phyloP scores from a whole-genome alignment of 2,113 vertebrate genomes.

The Leptodactylus fuscus region DNA sequence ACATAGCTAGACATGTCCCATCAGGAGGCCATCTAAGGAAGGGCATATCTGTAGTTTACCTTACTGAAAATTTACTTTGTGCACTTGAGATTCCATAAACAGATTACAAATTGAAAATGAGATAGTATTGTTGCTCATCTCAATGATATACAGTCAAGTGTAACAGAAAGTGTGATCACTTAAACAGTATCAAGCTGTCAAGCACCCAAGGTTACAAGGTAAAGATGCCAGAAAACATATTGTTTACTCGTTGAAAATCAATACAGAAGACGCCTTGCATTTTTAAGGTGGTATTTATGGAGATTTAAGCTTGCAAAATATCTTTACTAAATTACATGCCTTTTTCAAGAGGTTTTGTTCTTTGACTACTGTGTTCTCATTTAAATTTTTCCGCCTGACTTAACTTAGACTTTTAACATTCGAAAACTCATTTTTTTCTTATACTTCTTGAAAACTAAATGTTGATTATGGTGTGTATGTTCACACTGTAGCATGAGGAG shows the following conservation, averaged over 20 bases:
- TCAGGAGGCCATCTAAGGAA: too few relatives aligned
- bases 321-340: conserved; percentile 45
- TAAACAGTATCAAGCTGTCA: conserved; percentile 10
- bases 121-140: neutral
- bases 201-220: conserved; percentile 25
- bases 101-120: conserved; percentile 22
- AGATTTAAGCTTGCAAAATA: conserved; percentile 20
- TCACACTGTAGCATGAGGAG: neutral
- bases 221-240: conserved; percentile 11
- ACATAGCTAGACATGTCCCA: too few relatives aligned
- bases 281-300: conserved; percentile 32
- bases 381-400: conserved; percentile 8
- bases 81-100: neutral
- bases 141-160: conserved; percentile 8
- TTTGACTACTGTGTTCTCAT: conserved; percentile 33
- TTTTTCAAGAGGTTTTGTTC: neutral
- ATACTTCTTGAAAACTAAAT: neutral
- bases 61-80: neutral
- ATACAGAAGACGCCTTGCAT: neutral
- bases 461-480: neutral
- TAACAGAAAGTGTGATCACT: conserved; percentile 5
- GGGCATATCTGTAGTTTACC: too few relatives aligned
- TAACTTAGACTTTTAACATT: conserved; percentile 16
- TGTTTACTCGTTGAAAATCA: neutral
- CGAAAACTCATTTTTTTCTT: conserved; percentile 9